Base-by-base conservation (phyloP, 2,888 invertebrate genomes). In the Diarsia brunnea region DNA sequence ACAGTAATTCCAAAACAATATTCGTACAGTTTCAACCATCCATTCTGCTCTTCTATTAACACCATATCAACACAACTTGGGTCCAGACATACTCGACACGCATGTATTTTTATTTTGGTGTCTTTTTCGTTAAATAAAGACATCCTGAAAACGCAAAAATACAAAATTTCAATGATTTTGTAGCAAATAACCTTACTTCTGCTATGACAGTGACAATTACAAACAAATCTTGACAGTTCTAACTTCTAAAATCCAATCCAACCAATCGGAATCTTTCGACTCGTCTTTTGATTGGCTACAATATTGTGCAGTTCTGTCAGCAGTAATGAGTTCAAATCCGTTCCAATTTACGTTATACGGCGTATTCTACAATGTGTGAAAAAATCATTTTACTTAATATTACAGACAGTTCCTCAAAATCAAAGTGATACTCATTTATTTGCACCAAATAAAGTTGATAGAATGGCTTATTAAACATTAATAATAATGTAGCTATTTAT, bases 1-100 rank as follows among this genome's bases (percentile, higher is more conserved):
- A 94, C 94, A 66, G 81, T 72, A 51, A 93, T n/a, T 70, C 90
- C 92, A 70, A 91, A 85, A 86, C 93, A 93, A 85, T 85, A 92
- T 66, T 91, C 82, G 70, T 89, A 92, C 43, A 90, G 79, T 64
- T 85, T 69, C 7, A 90, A 85, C 87, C 89, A 90, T 67, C 84
- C 82, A 81, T 89, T 85, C 14, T 75, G 58, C 21, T 73, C 68
- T 16, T 76, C 65, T 85, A 89, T 49, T 73, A 77, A 58, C 24
- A 89, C 80, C 67, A 76, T 82, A 71, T 87, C 80, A 55, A 72
- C 72, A 73, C 60, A 75, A 47, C 88, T 86, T 19, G 88, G 81
- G 73, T 85, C 75, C 45, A 93, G 87, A 81, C 94, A 94, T 67
- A 91, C 87, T 65, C 93, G 90, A 75, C 94, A 94, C 11, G 88